Evolutionary conservation across 2,888 invertebrate genomes (phyloP), one percentile per base, ranked within the genome.

Genomic region (Anoplius nigerrimus): DNA sequence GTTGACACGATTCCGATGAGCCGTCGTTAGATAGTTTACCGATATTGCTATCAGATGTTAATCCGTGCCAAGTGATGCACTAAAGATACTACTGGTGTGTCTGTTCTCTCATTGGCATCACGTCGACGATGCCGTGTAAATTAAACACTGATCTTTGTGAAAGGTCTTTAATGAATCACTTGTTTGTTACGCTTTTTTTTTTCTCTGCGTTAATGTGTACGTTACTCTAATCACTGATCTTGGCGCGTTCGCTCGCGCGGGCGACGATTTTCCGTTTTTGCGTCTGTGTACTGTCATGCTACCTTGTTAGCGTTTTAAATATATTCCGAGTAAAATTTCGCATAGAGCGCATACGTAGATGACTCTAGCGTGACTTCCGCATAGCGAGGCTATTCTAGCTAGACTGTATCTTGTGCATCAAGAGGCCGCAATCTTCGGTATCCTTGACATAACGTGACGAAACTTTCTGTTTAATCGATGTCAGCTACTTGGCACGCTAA

Each of bases 61-160:
- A 79, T 75, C 72, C 75, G 83, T 84, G 84, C 84, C 85, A 86
- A 86, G 82, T 77, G 82, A 84, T 80, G 74, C 76, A 81, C 78
- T 78, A 64, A 78, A 81, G 66, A 76, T 73, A 70, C 55, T 45
- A 16, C 65, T 21, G n/a, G 46, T 55, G 57, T 61, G 54, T 58
- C 51, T 60, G 62, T 64, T 60, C 48, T 24, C 20, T 21, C 15
- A 43, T 56, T 68, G 53, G 60, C 66, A 66, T 63, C 55, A 58
- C 20, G 21, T 58, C 43, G 21, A 11, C 34, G 57, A 66, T 53
- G 43, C 13, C 59, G 22, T n/a, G 18, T 43, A 16, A 46, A 66
- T 66, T 48, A 16, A 58, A 55, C 56, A 52, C 62, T 48, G n/a
- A 59, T 46, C 52, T 53, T 60, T 20, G 20, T 22, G 43, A 59